phyloP scores from a whole-genome alignment of 2,113 vertebrate species.

The Carettochelys insculpta region DNA sequence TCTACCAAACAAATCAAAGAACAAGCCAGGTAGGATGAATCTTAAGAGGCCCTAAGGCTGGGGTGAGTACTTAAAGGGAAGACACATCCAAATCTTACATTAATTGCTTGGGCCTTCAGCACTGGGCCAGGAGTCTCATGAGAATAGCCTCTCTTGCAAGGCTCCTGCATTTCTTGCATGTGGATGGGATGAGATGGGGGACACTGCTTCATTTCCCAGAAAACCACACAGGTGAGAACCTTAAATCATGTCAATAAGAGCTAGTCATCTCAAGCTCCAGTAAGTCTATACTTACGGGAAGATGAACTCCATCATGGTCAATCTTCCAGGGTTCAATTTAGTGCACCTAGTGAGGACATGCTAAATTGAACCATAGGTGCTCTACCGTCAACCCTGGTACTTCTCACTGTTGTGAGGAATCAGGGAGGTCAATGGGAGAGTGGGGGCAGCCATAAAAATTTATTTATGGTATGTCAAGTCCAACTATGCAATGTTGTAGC shows the following conservation, averaged over 20 bases:
- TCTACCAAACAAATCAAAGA: not conserved
- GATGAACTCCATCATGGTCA: no score
- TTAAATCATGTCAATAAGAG: fast-evolving
- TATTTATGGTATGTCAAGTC: no score
- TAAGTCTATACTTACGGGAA: no score
- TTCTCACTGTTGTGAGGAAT: no score
- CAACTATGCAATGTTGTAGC: no score
- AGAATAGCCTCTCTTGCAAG: not conserved
- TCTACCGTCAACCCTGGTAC: no score
- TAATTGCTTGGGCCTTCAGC: not conserved
- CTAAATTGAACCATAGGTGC: no score
- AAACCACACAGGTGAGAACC: fast-evolving
- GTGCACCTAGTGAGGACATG: no score
- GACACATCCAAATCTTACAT: not conserved
- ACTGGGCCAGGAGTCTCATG: not conserved
- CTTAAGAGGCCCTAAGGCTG: not conserved
- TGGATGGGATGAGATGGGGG: fast-evolving
- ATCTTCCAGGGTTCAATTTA: no score
- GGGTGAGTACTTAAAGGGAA: not conserved
- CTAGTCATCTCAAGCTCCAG: not conserved
- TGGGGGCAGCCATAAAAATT: no score
- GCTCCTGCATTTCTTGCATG: not conserved
- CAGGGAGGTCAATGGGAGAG: no score
- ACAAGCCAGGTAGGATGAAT: not conserved
- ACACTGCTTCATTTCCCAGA: not conserved